phyloP scores from a whole-genome alignment of 2,113 vertebrate genomes.

The Ammodytes dubius region DNA sequence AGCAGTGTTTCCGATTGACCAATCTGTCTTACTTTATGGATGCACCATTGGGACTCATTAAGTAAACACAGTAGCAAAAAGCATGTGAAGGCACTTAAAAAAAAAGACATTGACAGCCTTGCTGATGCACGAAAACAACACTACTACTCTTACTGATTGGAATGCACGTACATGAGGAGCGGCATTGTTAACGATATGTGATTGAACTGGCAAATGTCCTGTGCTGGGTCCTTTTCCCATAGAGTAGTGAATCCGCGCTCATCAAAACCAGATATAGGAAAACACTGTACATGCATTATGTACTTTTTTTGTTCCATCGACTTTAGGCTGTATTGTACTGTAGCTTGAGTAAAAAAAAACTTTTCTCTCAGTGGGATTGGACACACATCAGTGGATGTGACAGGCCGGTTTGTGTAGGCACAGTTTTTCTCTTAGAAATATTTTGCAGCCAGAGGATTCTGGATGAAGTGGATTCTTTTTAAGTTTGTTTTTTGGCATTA shows the following conservation, averaged over 20 bases:
- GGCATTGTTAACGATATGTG: conserved; percentile 41
- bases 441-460: conserved; percentile 40
- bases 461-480: conserved; percentile 19
- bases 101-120: conserved; percentile 53
- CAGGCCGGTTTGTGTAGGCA: conserved; percentile 54
- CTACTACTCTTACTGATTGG: conserved; percentile 1
- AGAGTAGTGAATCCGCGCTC: conserved; percentile 19
- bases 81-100: conserved; percentile 43
- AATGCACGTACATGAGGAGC: conserved; percentile 38
- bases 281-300: neutral
- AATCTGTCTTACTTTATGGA: conserved; percentile 62
- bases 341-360: conserved; percentile 27
- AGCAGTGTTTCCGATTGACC: conserved; percentile 63
- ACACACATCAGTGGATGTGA: conserved; percentile 60
- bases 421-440: conserved; percentile 27
- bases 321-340: conserved; percentile 6
- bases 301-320: conserved; percentile 17
- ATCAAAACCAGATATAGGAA: conserved; percentile 10
- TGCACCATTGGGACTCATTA: conserved; percentile 73
- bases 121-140: neutral
- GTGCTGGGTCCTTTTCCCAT: neutral
- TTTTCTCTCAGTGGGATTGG: conserved; percentile 41
- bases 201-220: conserved; percentile 42
- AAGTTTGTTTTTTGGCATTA: conserved; percentile 39
- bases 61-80: conserved; percentile 49